These are phyloP conservation scores for Elephas maximus DNA, from an alignment of 2,113 vertebrate species.

Conservation along the genomic window DNA sequence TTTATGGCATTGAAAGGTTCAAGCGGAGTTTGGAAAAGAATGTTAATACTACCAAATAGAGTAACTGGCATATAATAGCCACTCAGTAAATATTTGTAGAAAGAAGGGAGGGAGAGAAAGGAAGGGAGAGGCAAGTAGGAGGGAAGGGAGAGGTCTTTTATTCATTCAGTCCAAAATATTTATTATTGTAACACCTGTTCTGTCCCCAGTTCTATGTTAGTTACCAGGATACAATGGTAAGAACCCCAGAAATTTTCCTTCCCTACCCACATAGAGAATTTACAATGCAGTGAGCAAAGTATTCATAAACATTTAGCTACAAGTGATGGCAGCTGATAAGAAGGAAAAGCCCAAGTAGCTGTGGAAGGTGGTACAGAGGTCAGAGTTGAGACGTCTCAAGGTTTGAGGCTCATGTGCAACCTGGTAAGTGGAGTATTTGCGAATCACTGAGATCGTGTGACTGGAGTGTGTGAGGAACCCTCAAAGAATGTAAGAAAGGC, in stretches of 20 bases:
- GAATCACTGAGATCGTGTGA: neutral
- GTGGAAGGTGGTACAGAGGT: rapidly evolving
- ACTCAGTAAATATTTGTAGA: neutral
- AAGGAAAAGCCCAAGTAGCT: neutral
- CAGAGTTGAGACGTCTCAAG: neutral
- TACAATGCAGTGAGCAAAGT: neutral
- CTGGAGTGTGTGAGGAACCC: neutral
- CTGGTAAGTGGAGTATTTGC: neutral
- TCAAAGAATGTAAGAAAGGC: neutral
- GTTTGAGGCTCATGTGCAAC: neutral
- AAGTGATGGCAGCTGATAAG: rapidly evolving
- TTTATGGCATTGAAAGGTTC: neutral
- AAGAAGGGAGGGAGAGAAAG: neutral
- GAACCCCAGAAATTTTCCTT: neutral
- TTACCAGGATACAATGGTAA: neutral
- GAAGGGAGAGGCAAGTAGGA: neutral
- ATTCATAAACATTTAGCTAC: neutral
- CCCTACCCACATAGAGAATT: neutral
- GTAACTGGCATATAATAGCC: too few species aligned
- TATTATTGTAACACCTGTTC: neutral
- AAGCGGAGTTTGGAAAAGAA: conserved; percentile 8
- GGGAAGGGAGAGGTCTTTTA: neutral
- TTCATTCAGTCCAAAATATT: neutral
- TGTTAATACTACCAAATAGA: neutral
- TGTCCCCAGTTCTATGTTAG: neutral